Evolutionary conservation across 2,797 vertebrate genomes (phyloP).

Genomic region (Avahi laniger): DNA sequence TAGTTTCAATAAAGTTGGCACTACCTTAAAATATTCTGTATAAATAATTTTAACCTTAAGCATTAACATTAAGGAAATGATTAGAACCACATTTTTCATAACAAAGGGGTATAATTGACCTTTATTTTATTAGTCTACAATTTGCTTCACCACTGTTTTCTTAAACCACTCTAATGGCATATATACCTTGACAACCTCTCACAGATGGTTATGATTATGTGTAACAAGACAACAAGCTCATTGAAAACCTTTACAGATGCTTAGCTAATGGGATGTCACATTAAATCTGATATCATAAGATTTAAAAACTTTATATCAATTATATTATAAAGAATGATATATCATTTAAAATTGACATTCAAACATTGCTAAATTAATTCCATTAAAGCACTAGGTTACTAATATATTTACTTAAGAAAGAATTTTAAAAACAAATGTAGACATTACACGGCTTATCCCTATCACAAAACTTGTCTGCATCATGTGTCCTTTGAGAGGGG

Average conservation of each 20-base stretch:
- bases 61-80: conserved; percentile 85
- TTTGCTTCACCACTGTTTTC: conserved; percentile 89
- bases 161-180: conserved; percentile 84
- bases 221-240: conserved; percentile 82
- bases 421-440: conserved; percentile 49
- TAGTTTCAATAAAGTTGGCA: conserved; percentile 68
- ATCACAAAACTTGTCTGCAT: conserved; percentile 19
- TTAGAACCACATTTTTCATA: conserved; percentile 86
- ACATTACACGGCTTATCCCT: conserved; percentile 46
- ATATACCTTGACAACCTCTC: conserved; percentile 83
- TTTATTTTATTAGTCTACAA: conserved; percentile 90
- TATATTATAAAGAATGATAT: conserved; percentile 64
- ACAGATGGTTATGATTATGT: conserved; percentile 90
- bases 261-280: conserved; percentile 83
- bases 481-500: not conserved
- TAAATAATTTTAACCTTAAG: conserved; percentile 61
- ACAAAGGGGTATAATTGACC: conserved; percentile 85
- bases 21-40: conserved; percentile 56
- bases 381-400: conserved; percentile 8
- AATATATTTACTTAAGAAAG: not conserved
- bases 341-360: conserved; percentile 62
- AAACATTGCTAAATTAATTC: conserved; percentile 55
- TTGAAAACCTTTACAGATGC: conserved; percentile 82
- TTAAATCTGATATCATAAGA: conserved; percentile 80
- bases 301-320: conserved; percentile 76